Evolutionary conservation across 2,797 vertebrate genomes (phyloP), one percentile per base, ranked within the genome.

Genomic region (Crax fasciolata): DNA sequence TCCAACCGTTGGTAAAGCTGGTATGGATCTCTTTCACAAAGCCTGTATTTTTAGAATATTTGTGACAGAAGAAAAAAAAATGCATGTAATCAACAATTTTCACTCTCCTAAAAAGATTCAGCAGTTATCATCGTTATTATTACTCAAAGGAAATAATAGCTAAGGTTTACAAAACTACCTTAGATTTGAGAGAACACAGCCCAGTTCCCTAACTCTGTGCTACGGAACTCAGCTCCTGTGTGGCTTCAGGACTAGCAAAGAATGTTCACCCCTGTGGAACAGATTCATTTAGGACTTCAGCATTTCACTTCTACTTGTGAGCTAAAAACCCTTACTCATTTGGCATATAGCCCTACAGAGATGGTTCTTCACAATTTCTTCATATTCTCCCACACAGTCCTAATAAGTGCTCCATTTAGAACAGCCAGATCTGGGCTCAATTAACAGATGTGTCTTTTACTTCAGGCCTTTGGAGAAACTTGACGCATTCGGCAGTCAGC

Each of bases 1-100:
- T 99, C 99, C 96, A 99, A 86, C n/a, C 99, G 98, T 83, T 99
- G 99, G 95, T 99, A 99, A n/a, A 99, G 98, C 98, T 99, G 99
- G 97, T 99, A 99, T 1, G 99, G 99, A 96, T 99, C 99, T 97
- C 99, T 99, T 96, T 99, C 99, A 94, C 99, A 99, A 68, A 99
- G 98, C 97, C 99, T 99, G 93, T 8, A 74, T 43, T 90, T 94
- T 91, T 24, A 65, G 28, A 91, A 16, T 51, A 58, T 71, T 87
- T 39, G 48, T 46, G 48, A 65, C 15, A 2, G 48, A 67, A 71
- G 13, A 17, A 19, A 12, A 19, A 10, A 44, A 17, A 5, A 35
- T 2, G 5, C 12, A 68, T 5, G 8, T 70, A 39, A 90, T 39
- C 30, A 81, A 43, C 9, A 72, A 28, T 19, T 81, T 90, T 76